Conservation (phyloP, 1,140 invertebrate genomes). For the Drosophila burlai region DNA sequence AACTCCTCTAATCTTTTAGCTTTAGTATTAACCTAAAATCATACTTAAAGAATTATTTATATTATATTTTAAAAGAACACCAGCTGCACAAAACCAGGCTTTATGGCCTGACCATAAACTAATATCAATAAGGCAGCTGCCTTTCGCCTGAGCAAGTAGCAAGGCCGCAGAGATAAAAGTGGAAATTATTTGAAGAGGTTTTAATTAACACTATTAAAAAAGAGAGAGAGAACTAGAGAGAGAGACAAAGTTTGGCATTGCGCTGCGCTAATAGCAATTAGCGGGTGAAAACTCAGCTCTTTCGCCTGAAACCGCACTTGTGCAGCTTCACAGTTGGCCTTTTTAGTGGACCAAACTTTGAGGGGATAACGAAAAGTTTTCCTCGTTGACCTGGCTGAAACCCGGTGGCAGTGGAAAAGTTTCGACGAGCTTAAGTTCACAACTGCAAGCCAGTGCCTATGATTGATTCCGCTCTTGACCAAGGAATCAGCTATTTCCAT, state of each 20-base stretch:
- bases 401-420: conserved; percentile 13
- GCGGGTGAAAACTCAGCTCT: conserved; percentile 23
- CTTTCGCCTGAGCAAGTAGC: background rate
- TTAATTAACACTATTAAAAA: conserved; percentile 44
- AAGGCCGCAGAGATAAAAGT: conserved; percentile 17
- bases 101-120: conserved; percentile 8
- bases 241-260: conserved; percentile 18
- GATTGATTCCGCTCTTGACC: conserved; percentile 40
- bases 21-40: background rate
- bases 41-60: background rate
- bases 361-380: conserved; percentile 18
- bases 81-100: background rate
- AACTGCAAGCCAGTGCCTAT: conserved; percentile 22
- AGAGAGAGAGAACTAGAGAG: background rate
- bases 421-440: conserved; percentile 20
- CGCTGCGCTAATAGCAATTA: conserved; percentile 44
- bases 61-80: conserved; percentile 1
- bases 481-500: conserved; percentile 23
- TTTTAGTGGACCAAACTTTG: conserved; percentile 22
- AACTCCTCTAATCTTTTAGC: too few relatives aligned
- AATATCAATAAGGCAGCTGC: conserved; percentile 1
- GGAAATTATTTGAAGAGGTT: conserved; percentile 42
- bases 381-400: conserved; percentile 1
- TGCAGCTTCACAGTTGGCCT: conserved; percentile 8
- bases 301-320: conserved; percentile 20